A percentile compares a stretch with the other conserved stretches of the same genome.
phyloP scores from a whole-genome alignment of 2,888 invertebrate genomes.

The Nudaria mundana region DNA sequence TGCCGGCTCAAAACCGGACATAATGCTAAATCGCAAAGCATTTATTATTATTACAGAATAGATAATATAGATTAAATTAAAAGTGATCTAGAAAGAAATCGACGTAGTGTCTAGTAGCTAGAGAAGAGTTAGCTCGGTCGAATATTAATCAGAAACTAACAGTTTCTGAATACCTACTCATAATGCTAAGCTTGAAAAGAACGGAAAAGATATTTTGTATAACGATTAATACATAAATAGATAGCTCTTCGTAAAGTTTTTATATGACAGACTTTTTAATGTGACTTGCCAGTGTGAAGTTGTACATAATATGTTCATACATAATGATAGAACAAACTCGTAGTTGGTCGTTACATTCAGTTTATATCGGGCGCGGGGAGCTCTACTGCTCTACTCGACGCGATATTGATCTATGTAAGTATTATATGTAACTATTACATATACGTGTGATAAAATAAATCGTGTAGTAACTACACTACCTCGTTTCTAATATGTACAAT shows the following conservation, averaged over 20 bases:
- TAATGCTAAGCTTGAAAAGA: conserved; percentile 66
- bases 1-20: conserved; percentile 41
- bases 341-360: conserved; percentile 47
- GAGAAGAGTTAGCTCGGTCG: conserved; percentile 50
- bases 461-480: conserved; percentile 79
- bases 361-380: conserved; percentile 40
- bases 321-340: conserved; percentile 41
- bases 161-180: conserved; percentile 54
- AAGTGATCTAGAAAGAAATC: conserved; percentile 54
- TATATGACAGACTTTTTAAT: conserved; percentile 74
- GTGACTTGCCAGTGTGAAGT: conserved; percentile 79
- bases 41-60: conserved; percentile 64
- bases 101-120: conserved; percentile 66
- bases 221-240: conserved; percentile 69
- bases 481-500: conserved; percentile 63
- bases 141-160: conserved; percentile 38
- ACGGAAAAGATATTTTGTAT: conserved; percentile 76
- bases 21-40: conserved; percentile 65
- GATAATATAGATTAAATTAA: conserved; percentile 52
- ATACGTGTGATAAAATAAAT: conserved; percentile 66
- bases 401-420: conserved; percentile 43
- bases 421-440: conserved; percentile 37
- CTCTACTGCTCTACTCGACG: conserved; percentile 42
- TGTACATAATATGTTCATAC: too few species aligned
- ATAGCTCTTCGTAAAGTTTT: conserved; percentile 71